A percentile compares a stretch with the other conserved stretches of the same genome.
Conservation (phyloP, 1,140 invertebrate genomes). For the Anastatus disparis region DNA sequence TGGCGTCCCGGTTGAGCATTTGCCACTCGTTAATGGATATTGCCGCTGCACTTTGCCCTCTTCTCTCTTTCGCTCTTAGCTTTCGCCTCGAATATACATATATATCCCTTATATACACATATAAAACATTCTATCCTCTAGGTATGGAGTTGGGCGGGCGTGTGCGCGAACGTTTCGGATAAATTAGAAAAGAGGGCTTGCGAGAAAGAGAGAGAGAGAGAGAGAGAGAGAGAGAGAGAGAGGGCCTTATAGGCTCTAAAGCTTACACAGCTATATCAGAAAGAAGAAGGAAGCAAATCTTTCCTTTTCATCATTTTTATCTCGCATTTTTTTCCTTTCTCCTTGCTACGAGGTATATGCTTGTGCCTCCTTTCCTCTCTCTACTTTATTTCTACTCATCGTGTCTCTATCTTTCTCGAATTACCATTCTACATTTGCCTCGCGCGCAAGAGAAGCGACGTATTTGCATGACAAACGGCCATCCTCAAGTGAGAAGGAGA, state of each 20-base stretch:
- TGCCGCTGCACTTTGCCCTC: conserved; percentile 45
- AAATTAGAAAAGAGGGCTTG: conserved; percentile 51
- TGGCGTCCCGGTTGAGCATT: conserved; percentile 34
- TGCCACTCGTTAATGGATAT: conserved; percentile 56
- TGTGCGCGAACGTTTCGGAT: conserved; percentile 52
- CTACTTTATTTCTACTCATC: too few relatives aligned
- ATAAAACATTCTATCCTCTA: too few relatives aligned
- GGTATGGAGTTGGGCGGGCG: too few relatives aligned
- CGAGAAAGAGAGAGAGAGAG: too few relatives aligned
- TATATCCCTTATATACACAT: background rate
- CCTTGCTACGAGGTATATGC: too few relatives aligned
- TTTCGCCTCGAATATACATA: conserved; percentile 25
- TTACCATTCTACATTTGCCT: conserved; percentile 51
- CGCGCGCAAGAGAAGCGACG: conserved; percentile 27
- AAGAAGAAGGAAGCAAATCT: background rate
- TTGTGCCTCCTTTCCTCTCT: too few relatives aligned
- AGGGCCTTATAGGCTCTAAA: too few relatives aligned
- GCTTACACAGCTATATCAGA: conserved; percentile 11
- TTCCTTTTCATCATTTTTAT: conserved; percentile 42
- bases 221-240: too few relatives aligned
- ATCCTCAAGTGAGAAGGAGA: too few relatives aligned
- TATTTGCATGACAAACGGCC: conserved; percentile 61
- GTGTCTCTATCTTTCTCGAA: conserved; percentile 40
- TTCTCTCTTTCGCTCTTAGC: conserved; percentile 4
- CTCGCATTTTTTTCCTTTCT: background rate